These are phyloP conservation scores for Leptopilina drosophilae DNA, from an alignment of 2,888 invertebrate genomes.

Conservation along the genomic window DNA sequence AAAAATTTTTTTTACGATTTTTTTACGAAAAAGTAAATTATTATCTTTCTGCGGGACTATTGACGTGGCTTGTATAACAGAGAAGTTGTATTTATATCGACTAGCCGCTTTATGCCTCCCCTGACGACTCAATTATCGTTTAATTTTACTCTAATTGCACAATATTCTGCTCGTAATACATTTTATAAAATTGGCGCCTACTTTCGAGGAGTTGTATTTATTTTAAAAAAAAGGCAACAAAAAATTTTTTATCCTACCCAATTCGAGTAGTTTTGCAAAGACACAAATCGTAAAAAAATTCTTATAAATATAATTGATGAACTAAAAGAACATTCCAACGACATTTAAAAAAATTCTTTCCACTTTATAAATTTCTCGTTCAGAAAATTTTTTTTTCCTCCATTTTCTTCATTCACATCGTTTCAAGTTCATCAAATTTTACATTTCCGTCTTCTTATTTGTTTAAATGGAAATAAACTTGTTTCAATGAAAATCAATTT, in stretches of 20 bases:
- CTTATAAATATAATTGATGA: neutral
- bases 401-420: neutral
- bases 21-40: too few relatives aligned
- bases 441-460: neutral
- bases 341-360: neutral
- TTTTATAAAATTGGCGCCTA: slow-evolving; percentile 19
- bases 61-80: neutral
- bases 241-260: too few relatives aligned
- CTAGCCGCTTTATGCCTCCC: slow-evolving; percentile 8
- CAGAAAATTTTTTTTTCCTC: neutral
- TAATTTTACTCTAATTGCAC: slow-evolving; percentile 33
- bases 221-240: too few relatives aligned
- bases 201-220: neutral
- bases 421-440: neutral
- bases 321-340: neutral
- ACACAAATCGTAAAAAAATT: neutral
- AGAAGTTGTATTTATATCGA: neutral
- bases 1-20: too few relatives aligned
- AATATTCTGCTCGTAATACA: slow-evolving; percentile 30
- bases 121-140: slow-evolving; percentile 5
- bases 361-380: neutral
- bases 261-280: neutral
- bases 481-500: too few relatives aligned
- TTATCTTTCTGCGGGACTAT: neutral
- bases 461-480: too few relatives aligned